These are phyloP conservation scores for Rostratula benghalensis DNA, from an alignment of 2,113 vertebrate genomes.

Conservation along the genomic window DNA sequence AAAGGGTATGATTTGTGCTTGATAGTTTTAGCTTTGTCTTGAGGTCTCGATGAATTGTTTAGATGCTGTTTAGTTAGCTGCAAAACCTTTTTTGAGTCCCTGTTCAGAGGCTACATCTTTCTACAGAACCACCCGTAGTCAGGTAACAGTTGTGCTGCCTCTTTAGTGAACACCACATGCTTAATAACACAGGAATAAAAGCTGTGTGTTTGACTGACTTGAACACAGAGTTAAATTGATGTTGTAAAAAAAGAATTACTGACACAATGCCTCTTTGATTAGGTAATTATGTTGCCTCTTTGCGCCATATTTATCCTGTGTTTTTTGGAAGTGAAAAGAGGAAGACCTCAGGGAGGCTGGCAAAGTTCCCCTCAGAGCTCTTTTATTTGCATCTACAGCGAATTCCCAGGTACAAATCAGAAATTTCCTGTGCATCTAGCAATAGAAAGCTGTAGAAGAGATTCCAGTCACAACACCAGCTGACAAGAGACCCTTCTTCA, in stretches of 20 bases:
- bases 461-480: background rate
- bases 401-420: background rate
- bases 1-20: background rate
- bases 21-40: background rate
- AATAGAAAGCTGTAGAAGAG: background rate
- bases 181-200: background rate
- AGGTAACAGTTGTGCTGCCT: background rate
- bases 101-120: background rate
- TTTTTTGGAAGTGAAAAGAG: background rate
- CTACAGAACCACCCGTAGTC: background rate
- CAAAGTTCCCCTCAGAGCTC: background rate
- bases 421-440: background rate
- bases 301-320: background rate
- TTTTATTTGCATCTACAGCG: background rate
- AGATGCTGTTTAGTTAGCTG: background rate
- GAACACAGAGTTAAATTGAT: background rate
- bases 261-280: background rate
- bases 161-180: background rate
- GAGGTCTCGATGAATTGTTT: background rate
- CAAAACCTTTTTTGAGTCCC: background rate
- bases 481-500: background rate
- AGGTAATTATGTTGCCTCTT: background rate
- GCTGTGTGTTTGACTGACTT: background rate
- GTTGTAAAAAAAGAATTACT: background rate
- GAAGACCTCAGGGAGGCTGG: background rate